Evolutionary conservation across 2,888 invertebrate genomes (phyloP).

Genomic region (Diarsia rubi): DNA sequence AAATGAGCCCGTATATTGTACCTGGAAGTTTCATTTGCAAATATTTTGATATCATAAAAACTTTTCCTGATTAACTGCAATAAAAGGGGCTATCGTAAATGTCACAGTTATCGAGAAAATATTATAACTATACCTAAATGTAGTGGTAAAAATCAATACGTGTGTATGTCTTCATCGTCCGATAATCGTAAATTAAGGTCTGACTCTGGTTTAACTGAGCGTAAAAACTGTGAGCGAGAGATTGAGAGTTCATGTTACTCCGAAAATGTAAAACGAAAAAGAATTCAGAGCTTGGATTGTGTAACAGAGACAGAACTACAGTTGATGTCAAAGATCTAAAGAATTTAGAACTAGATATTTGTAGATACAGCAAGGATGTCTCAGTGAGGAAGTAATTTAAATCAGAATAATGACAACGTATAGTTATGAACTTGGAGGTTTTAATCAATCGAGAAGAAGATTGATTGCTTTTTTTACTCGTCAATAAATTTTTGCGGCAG

Average conservation of each 20-base stretch:
- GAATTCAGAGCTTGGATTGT: slow-evolving; percentile 67
- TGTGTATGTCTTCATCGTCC: slow-evolving; percentile 84
- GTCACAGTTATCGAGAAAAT: slow-evolving; percentile 70
- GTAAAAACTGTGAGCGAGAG: slow-evolving; percentile 87
- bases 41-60: slow-evolving; percentile 72
- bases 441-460: slow-evolving; percentile 72
- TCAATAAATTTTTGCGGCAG: slow-evolving; percentile 71
- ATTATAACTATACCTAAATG: slow-evolving; percentile 52
- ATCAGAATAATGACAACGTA: slow-evolving; percentile 63
- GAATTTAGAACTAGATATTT: slow-evolving; percentile 62
- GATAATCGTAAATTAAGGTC: slow-evolving; percentile 88
- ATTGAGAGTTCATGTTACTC: slow-evolving; percentile 89
- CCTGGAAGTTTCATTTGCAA: slow-evolving; percentile 72
- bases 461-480: slow-evolving; percentile 73
- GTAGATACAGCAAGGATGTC: slow-evolving; percentile 55
- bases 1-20: slow-evolving; percentile 66
- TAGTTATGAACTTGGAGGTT: slow-evolving; percentile 63
- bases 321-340: slow-evolving; percentile 74
- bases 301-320: slow-evolving; percentile 75
- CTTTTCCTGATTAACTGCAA: slow-evolving; percentile 75
- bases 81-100: slow-evolving; percentile 80
- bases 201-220: slow-evolving; percentile 85
- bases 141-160: slow-evolving; percentile 77
- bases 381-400: slow-evolving; percentile 68
- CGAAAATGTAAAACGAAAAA: slow-evolving; percentile 82